Percentiles rank a stretch among this genome's conserved stretches.
phyloP scores from a whole-genome alignment of 2,113 vertebrate genomes.

The Cromileptes altivelis region DNA sequence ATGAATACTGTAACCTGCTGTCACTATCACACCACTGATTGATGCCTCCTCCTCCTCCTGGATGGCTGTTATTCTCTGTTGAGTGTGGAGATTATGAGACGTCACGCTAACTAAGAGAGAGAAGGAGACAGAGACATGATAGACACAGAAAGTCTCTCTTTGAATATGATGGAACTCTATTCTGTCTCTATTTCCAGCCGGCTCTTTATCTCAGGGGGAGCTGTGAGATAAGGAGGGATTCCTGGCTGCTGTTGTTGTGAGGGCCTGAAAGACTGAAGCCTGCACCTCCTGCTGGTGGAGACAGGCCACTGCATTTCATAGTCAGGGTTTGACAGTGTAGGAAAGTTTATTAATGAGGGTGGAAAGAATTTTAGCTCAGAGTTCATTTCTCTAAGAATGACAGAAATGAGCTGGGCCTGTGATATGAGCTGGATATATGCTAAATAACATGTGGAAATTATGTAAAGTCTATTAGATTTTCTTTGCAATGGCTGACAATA shows the following conservation, averaged over 20 bases:
- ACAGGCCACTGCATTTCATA: slow-evolving; percentile 10
- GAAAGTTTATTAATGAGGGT: background rate
- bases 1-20: background rate
- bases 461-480: background rate
- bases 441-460: background rate
- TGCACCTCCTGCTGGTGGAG: slow-evolving; percentile 73
- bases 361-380: background rate
- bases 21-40: slow-evolving; percentile 26
- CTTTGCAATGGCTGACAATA: background rate
- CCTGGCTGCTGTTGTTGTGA: slow-evolving; percentile 53
- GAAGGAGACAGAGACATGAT: slow-evolving; percentile 25
- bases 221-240: slow-evolving; percentile 67
- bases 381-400: background rate
- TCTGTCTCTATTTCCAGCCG: slow-evolving; percentile 77
- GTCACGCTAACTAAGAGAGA: slow-evolving; percentile 35
- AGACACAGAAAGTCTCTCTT: slow-evolving; percentile 47
- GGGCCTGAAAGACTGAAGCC: slow-evolving; percentile 7
- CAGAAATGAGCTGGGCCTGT: background rate
- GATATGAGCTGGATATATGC: background rate
- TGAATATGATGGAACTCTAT: slow-evolving; percentile 70
- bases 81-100: slow-evolving; percentile 49
- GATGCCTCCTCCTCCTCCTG: slow-evolving; percentile 22
- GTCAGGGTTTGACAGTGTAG: background rate
- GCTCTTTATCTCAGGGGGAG: slow-evolving; percentile 69
- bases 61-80: slow-evolving; percentile 40